A percentile compares a stretch with the other conserved stretches of the same genome.
These are phyloP conservation scores for Albula goreensis DNA, from an alignment of 2,113 vertebrate genomes.

Conservation along the genomic window DNA sequence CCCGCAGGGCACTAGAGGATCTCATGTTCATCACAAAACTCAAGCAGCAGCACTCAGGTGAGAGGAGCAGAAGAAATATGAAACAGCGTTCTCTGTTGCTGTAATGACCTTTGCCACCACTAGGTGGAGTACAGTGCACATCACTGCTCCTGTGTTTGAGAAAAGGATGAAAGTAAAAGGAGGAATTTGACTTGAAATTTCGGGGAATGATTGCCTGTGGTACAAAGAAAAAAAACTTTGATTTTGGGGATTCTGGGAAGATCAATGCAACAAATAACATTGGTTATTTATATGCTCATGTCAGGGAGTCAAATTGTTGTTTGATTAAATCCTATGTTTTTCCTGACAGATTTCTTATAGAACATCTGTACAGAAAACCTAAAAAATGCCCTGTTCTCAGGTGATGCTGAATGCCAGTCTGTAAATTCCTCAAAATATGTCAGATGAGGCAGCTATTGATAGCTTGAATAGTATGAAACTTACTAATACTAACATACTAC, in stretches of 20 bases:
- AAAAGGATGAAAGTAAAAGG: not conserved
- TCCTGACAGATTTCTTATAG: too few species aligned
- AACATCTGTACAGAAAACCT: too few species aligned
- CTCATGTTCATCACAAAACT: slow-evolving; percentile 69
- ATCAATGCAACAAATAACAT: not conserved
- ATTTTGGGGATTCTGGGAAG: not conserved
- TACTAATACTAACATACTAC: too few species aligned
- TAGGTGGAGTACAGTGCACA: not conserved
- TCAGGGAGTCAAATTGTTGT: too few species aligned
- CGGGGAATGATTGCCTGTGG: not conserved
- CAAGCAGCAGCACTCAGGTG: slow-evolving; percentile 69
- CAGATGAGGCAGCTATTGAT: not conserved
- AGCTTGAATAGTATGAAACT: not conserved
- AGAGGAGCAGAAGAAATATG: slow-evolving; percentile 21
- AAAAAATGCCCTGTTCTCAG: too few species aligned
- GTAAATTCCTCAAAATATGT: too few species aligned
- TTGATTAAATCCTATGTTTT: too few species aligned
- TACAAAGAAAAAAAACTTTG: not conserved
- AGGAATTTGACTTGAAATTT: not conserved
- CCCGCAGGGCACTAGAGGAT: slow-evolving; percentile 65
- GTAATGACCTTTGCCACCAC: not conserved
- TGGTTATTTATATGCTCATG: too few species aligned
- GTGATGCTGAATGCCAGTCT: too few species aligned
- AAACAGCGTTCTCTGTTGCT: not conserved
- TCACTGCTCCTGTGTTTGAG: not conserved